Evolutionary conservation across 2,888 invertebrate species (phyloP).

Genomic region (Parnassius smintheus): DNA sequence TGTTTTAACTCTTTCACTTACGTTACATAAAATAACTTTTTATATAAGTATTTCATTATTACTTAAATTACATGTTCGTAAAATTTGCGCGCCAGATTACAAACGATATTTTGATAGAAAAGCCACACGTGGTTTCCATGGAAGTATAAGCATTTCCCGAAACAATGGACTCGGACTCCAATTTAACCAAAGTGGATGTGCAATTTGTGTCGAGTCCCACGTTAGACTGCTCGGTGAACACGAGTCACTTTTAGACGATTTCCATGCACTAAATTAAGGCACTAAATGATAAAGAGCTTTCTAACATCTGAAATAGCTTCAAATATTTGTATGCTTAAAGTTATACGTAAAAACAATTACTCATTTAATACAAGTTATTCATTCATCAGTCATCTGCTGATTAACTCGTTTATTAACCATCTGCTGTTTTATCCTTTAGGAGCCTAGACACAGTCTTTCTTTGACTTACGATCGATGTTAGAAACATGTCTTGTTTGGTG

Average conservation of each 20-base stretch:
- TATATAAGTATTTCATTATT: conserved; percentile 9
- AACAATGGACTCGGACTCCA: not conserved
- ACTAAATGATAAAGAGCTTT: conserved; percentile 79
- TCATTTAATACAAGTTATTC: conserved; percentile 24
- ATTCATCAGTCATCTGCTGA: conserved; percentile 52
- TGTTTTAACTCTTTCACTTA: conserved; percentile 20
- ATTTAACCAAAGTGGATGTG: conserved; percentile 15
- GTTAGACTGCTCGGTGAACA: conserved; percentile 48
- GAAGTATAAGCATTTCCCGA: conserved; percentile 12
- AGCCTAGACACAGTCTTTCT: conserved; percentile 64
- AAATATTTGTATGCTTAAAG: conserved; percentile 62
- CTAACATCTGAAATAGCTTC: conserved; percentile 57
- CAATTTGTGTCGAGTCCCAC: conserved; percentile 36
- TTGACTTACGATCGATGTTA: conserved; percentile 64
- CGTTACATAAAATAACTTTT: conserved; percentile 17
- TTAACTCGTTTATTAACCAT: conserved; percentile 49
- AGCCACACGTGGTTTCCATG: conserved; percentile 21
- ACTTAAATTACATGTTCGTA: conserved; percentile 20
- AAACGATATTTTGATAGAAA: conserved; percentile 25
- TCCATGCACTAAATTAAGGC: conserved; percentile 70
- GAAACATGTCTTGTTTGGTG: conserved; percentile 53
- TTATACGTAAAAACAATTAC: conserved; percentile 31
- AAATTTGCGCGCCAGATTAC: conserved; percentile 9
- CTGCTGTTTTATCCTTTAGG: conserved; percentile 78
- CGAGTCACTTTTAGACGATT: conserved; percentile 58